A percentile compares a stretch with the other conserved stretches of the same genome.
These are phyloP conservation scores for Pagrus major DNA, from an alignment of 2,113 vertebrate species.

Conservation along the genomic window DNA sequence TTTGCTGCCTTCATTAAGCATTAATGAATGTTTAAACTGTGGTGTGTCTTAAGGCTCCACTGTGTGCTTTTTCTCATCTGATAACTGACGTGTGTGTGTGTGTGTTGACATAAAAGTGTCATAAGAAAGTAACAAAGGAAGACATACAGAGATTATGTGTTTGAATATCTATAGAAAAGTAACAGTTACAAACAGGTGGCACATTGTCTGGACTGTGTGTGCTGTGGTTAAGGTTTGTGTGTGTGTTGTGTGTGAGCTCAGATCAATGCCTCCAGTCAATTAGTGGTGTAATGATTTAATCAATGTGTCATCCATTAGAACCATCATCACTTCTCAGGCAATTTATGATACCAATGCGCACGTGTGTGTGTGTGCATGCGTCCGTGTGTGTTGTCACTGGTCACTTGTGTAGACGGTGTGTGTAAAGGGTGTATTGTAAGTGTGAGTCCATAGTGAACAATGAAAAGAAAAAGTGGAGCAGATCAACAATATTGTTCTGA, in stretches of 20 bases:
- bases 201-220: background rate
- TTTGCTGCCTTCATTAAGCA: conserved; percentile 69
- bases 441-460: conserved; percentile 5
- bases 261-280: conserved; percentile 68
- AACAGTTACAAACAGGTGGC: background rate
- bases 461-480: background rate
- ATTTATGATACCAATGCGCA: conserved; percentile 34
- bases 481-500: conserved; percentile 49
- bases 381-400: background rate
- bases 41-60: conserved; percentile 29
- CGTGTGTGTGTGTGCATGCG: background rate
- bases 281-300: conserved; percentile 70
- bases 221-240: conserved; percentile 14
- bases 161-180: background rate
- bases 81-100: conserved; percentile 12
- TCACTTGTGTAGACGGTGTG: background rate
- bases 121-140: background rate
- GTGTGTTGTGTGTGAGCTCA: conserved; percentile 13
- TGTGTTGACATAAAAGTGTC: background rate
- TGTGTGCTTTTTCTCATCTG: conserved; percentile 31
- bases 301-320: conserved; percentile 46
- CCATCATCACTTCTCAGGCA: conserved; percentile 36
- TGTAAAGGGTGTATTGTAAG: background rate
- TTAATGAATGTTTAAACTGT: conserved; percentile 70
- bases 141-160: background rate